Evolutionary conservation across 2,113 vertebrate species (phyloP).

Genomic region (Cichladusa arquata): DNA sequence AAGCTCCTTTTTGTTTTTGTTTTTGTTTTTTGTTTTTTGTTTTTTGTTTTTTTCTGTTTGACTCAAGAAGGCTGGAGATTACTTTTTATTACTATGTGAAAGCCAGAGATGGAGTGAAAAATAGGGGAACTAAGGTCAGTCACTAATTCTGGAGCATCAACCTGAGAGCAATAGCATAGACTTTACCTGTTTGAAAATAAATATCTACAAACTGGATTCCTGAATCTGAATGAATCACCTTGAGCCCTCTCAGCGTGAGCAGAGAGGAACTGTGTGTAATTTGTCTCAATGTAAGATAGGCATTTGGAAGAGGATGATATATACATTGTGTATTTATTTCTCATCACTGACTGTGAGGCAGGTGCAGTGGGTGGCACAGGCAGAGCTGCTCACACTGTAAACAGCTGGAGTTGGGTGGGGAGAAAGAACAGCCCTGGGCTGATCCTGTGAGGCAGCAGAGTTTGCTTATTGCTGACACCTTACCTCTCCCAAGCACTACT

Average conservation of each 20-base stretch:
- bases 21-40: neutral
- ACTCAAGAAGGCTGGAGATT: neutral
- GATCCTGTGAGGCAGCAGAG: neutral
- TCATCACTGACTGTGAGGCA: neutral
- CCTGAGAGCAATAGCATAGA: neutral
- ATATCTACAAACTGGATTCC: neutral
- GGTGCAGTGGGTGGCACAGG: neutral
- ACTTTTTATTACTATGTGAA: neutral
- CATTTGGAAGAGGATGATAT: neutral
- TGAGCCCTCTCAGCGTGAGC: neutral
- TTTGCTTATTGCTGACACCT: neutral
- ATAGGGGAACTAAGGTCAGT: neutral
- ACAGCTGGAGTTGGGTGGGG: neutral
- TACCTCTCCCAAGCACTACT: neutral
- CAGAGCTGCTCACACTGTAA: neutral
- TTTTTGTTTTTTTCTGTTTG: neutral
- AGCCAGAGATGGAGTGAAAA: neutral
- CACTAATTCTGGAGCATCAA: neutral
- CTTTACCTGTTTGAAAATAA: neutral
- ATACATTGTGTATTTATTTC: neutral
- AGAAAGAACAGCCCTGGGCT: neutral
- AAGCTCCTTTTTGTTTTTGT: neutral
- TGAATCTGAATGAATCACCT: neutral
- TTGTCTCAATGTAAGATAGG: neutral
- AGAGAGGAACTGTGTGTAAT: neutral